Evolutionary conservation across 2,113 vertebrate genomes (phyloP).

Genomic region (Heterocephalus glaber): DNA sequence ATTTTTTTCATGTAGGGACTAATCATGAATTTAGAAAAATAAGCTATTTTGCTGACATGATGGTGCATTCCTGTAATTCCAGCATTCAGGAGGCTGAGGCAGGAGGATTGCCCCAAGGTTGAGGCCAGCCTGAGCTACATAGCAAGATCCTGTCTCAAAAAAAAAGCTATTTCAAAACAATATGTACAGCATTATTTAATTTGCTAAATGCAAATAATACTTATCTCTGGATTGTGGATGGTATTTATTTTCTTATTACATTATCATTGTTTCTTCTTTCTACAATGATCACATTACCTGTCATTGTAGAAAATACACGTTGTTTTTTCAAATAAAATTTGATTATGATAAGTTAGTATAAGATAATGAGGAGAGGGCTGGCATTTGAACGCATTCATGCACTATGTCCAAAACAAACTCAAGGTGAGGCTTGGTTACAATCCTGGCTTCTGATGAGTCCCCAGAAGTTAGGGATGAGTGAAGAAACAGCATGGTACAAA

Average conservation of each 20-base stretch:
- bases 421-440: background rate
- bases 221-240: conserved; percentile 15
- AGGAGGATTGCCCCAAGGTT: too few relatives aligned
- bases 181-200: conserved; percentile 33
- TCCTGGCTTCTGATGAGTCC: background rate
- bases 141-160: too few relatives aligned
- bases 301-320: conserved; percentile 11
- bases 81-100: too few relatives aligned
- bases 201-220: conserved; percentile 28
- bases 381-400: background rate
- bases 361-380: conserved; percentile 20
- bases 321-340: conserved; percentile 57
- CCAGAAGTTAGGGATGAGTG: background rate
- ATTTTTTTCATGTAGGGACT: background rate
- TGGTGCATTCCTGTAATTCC: too few relatives aligned
- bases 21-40: conserved; percentile 51
- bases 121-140: too few relatives aligned
- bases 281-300: conserved; percentile 24
- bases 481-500: conserved; percentile 37
- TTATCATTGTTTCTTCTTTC: conserved; percentile 39
- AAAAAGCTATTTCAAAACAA: background rate
- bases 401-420: background rate
- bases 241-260: conserved; percentile 42
- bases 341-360: conserved; percentile 54
- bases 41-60: background rate